phyloP scores from a whole-genome alignment of 2,888 invertebrate genomes.

The Sesia apiformis region DNA sequence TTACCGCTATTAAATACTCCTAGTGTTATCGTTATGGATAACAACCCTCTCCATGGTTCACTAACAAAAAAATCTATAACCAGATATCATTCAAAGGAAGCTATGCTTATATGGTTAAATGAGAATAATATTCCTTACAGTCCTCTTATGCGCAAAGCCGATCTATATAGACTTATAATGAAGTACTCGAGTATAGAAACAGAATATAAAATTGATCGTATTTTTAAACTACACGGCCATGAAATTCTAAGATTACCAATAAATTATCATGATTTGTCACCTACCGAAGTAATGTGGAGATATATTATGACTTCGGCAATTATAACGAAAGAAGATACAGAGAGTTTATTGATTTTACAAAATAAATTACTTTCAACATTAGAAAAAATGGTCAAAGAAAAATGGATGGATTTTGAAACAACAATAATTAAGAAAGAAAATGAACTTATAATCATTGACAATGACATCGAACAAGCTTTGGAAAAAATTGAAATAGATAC shows the following conservation, averaged over 20 bases:
- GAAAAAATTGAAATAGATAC: constrained; percentile 9
- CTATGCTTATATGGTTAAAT: constrained; percentile 33
- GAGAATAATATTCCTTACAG: constrained; percentile 32
- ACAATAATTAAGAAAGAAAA: constrained; percentile 18
- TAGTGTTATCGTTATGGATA: constrained; percentile 33
- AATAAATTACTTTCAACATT: constrained; percentile 4
- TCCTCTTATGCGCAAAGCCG: constrained; percentile 28
- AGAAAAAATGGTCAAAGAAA: constrained; percentile 5
- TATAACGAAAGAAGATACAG: background rate
- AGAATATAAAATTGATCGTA: constrained; percentile 22
- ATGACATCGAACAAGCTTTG: constrained; percentile 17
- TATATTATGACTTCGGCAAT: constrained; percentile 4
- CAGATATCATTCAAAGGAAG: constrained; percentile 29
- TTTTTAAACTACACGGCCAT: constrained; percentile 34
- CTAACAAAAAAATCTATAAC: constrained; percentile 17
- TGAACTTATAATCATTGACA: constrained; percentile 20
- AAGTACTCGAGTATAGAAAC: constrained; percentile 14
- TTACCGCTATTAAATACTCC: constrained; percentile 17
- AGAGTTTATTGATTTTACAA: constrained; percentile 7
- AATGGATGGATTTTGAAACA: constrained; percentile 15
- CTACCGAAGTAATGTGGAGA: constrained; percentile 30
- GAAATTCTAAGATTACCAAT: constrained; percentile 31
- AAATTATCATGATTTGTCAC: constrained; percentile 27
- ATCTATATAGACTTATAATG: constrained; percentile 31
- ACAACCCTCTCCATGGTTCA: constrained; percentile 22